A percentile compares a stretch with the other conserved stretches of the same genome.
Evolutionary conservation across 2,888 invertebrate genomes (phyloP).

Genomic region (Oscheius onirici): DNA sequence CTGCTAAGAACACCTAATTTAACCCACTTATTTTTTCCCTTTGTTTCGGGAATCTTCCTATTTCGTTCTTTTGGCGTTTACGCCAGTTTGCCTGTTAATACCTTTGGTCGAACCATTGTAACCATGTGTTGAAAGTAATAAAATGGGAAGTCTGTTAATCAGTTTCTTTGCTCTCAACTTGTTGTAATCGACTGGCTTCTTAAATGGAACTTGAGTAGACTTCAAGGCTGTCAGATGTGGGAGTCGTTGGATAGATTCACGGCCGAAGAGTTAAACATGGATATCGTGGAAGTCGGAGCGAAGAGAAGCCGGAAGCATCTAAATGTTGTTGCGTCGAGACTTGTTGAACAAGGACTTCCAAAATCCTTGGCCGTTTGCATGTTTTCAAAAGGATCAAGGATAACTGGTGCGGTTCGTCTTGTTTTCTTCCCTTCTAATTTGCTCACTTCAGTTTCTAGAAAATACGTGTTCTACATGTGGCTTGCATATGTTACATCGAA

Average conservation of each 20-base stretch:
- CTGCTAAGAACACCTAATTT: constrained; percentile 31
- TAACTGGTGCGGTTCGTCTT: not conserved
- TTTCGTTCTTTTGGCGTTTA: constrained; percentile 29
- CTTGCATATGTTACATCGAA: not conserved
- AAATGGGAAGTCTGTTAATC: constrained; percentile 26
- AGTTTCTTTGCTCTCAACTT: not conserved
- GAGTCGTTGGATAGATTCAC: not conserved
- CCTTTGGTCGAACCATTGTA: constrained; percentile 20
- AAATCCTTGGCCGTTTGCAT: not conserved
- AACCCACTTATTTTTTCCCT: not conserved
- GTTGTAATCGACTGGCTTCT: not conserved
- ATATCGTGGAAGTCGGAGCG: not conserved
- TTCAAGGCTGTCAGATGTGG: not conserved
- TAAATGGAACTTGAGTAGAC: not conserved
- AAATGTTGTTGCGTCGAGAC: not conserved
- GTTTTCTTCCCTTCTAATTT: not conserved
- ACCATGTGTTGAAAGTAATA: constrained; percentile 15
- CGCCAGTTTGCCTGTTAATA: constrained; percentile 22
- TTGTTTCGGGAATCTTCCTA: constrained; percentile 24
- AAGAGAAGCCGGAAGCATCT: not conserved
- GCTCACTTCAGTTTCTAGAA: not conserved
- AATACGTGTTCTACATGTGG: constrained; percentile 8
- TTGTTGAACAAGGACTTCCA: not conserved
- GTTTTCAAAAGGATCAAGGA: constrained; percentile 19
- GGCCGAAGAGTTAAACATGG: not conserved